Base-by-base conservation (phyloP, 2,888 invertebrate genomes). In the Prosapia bicincta region DNA sequence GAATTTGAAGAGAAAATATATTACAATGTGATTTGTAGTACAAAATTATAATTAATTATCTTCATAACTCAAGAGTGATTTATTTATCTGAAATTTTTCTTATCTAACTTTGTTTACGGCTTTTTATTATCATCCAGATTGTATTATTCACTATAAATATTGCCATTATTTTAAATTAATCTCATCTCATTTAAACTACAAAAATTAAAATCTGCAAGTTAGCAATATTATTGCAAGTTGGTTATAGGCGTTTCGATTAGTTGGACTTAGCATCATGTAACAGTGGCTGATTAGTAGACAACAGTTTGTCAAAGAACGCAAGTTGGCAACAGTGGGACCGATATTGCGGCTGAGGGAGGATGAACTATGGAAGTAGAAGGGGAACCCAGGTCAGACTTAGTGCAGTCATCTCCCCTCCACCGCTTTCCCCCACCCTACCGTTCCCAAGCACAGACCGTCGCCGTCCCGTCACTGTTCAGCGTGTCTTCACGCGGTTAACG, bases 341-440 rank as follows among this genome's bases (percentile, higher is more conserved):
- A 86, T 86, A 86, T 86, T 86, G 86, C 85, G 85, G 86, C 85
- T 85, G 85, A 84, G 83, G 83, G 83, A 84, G 84, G 84, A 84
- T 84, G 54, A 54, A 54, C 54, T 54, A 54, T 54, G 54, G 54
- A 20, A 20, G 20, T 54, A 20, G 54, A 54, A 54, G 84, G 84
- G 84, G 85, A 84, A 83, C 83, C 84, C 83, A 74, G 72, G 72
- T 30, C 65, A 69, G 74, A n/a, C 26, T 26, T 66, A 66, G 75
- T 38, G 71, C 26, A 71, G 66, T 38, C 66, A 54, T 67, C 73
- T 73, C 38, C 67, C 25, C 76, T 68, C 76, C 78, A 69, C 74
- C 54, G 26, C 67, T 69, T 13, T 73, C 71, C 74, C 72, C 68
- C 66, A 76, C 26, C 67, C 24, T 66, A 24, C 54, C 76, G 69